Evolutionary conservation across 2,888 invertebrate genomes (phyloP), one percentile per base, ranked within the genome.

Genomic region (Malacosoma neustria): DNA sequence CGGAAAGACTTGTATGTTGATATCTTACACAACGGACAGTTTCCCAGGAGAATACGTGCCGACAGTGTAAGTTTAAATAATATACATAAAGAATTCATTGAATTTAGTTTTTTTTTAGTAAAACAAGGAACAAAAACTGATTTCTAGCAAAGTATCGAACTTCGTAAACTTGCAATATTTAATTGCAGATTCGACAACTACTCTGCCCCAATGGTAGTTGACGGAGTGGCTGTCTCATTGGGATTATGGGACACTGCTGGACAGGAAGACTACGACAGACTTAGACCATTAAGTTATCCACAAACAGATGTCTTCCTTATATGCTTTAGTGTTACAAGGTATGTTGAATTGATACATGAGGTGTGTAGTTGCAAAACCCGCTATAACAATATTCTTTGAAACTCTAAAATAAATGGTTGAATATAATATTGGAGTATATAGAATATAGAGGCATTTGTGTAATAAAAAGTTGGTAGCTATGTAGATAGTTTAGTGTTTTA

Each of bases 291-390:
- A 47, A 97, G 97, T 55, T 99, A 99, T 81, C 98, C 99, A 66
- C 98, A 98, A 90, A 99, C 99, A 50, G 99, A 99, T 87, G 99
- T 99, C 49, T 99, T 99, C 87, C 92, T 99, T 63, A 97, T 99
- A 85, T 99, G 99, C 89, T 99, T 98, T 89, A 98, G 98, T 86
- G 97, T 99, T 54, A 98, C 99, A 58, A 87, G 87, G 87, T 87
- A 55, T 57, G 38, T 47, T 30, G 13, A 29, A n/a, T n/a, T n/a
- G n/a, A n/a, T n/a, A n/a, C n/a, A n/a, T n/a, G n/a, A n/a, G n/a
- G n/a, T n/a, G n/a, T n/a, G n/a, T n/a, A n/a, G n/a, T n/a, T n/a
- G n/a, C n/a, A n/a, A n/a, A n/a, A n/a, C n/a, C n/a, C n/a, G n/a
- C n/a, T n/a, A n/a, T n/a, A n/a, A n/a, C n/a, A n/a, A n/a, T n/a